Conservation (phyloP, 2,888 invertebrate species). For the Melanostoma scalare region DNA sequence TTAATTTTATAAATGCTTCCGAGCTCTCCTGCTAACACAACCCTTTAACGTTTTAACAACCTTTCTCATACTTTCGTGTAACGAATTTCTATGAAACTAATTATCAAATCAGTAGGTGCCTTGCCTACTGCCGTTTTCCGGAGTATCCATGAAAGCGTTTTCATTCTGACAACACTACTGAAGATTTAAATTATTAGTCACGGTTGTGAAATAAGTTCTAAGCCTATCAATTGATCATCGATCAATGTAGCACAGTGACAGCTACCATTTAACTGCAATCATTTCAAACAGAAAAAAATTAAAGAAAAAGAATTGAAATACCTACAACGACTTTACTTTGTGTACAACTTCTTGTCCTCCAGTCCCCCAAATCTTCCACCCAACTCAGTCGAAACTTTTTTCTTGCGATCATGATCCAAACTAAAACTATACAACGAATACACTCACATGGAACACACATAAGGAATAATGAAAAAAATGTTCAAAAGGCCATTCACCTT, state of each 20-base stretch:
- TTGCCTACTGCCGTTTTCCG: no score
- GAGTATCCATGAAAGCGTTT: no score
- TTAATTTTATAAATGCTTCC: no score
- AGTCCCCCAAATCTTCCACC: constrained; percentile 14
- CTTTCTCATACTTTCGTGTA: no score
- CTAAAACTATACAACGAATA: constrained; percentile 53
- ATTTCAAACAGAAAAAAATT: constrained; percentile 27
- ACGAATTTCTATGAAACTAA: no score
- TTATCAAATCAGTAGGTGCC: no score
- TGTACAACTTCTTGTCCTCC: constrained; percentile 26
- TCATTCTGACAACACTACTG: no score
- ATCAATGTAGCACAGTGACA: constrained; percentile 61
- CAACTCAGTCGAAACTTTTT: constrained; percentile 53
- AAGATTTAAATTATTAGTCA: no score
- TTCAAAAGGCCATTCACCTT: constrained; percentile 79
- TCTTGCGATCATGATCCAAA: constrained; percentile 42
- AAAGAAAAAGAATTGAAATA: constrained; percentile 45
- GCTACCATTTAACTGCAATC: constrained; percentile 61
- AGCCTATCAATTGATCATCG: constrained; percentile 29
- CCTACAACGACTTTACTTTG: constrained; percentile 62
- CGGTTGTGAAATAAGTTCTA: constrained; percentile 45
- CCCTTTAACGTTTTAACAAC: no score
- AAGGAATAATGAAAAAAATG: constrained; percentile 75
- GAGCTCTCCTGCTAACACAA: no score
- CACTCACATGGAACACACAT: constrained; percentile 55